These are phyloP conservation scores for Argyrosomus regius DNA, from an alignment of 2,797 vertebrate genomes.

Conservation along the genomic window DNA sequence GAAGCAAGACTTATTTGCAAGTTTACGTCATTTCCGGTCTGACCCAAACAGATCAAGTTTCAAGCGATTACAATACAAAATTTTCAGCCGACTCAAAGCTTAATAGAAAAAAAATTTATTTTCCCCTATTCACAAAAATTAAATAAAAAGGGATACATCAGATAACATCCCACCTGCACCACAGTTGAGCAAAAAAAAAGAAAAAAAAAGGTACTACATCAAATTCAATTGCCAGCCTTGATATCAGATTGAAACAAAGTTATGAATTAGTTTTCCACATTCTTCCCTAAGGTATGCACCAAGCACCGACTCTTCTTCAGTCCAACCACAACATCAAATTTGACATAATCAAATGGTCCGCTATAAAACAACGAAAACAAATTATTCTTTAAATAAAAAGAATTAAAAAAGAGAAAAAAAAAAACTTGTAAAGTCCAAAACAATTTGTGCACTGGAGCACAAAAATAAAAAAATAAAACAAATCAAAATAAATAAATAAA, in stretches of 20 bases:
- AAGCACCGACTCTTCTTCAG: conserved; percentile 67
- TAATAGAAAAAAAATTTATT: conserved; percentile 86
- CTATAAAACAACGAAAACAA: conserved; percentile 86
- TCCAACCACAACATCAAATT: conserved; percentile 70
- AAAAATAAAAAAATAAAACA: conserved; percentile 56
- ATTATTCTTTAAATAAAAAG: conserved; percentile 88
- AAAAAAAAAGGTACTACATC: conserved; percentile 66
- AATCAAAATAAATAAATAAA: conserved; percentile 61
- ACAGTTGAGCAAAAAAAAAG: conserved; percentile 76
- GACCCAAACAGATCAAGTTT: neutral
- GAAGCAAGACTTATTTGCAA: no score
- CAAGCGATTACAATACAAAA: conserved; percentile 13
- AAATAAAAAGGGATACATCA: conserved; percentile 84
- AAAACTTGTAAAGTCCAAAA: conserved; percentile 90
- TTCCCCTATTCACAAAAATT: conserved; percentile 85
- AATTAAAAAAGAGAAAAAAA: conserved; percentile 66
- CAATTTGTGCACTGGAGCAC: conserved; percentile 84
- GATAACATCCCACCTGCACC: conserved; percentile 84
- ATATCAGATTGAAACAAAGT: conserved; percentile 77
- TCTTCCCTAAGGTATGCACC: conserved; percentile 70
- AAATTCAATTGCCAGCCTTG: conserved; percentile 73
- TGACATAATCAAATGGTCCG: conserved; percentile 79
- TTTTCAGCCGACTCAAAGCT: conserved; percentile 54
- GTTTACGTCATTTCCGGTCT: neutral
- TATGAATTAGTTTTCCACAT: conserved; percentile 74